Base-by-base conservation (phyloP, 2,888 invertebrate genomes). In the Tenthredo mesomela region DNA sequence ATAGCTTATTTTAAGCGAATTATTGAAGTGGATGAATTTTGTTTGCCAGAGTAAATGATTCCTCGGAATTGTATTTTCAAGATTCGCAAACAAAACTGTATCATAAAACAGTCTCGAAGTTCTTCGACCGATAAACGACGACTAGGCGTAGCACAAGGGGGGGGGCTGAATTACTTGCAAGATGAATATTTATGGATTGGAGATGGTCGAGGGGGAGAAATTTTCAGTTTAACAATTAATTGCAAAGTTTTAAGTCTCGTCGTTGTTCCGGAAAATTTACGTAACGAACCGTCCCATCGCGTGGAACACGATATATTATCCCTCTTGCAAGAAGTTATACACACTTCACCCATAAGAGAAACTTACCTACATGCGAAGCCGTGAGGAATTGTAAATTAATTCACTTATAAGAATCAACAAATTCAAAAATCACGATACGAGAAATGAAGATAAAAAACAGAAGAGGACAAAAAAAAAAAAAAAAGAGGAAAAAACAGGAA, bases 191-290 rank as follows among this genome's bases (percentile, higher is more conserved):
- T 85, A 85, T 85, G 67, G 70, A 43, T 61, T n/a, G 54, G 70
- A 43, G 33, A 50, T 40, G 84, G 50, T 82, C 29, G 75, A 50
- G 80, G 58, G 47, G 70, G 40, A 70, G 50, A 65, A 84, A 71
- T 85, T 70, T 85, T 85, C 84, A 80, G 50, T 85, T 85, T 85
- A 85, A 85, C 84, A 80, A 85, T 85, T 85, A 85, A 85, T 85
- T 80, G 84, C 65, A 47, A 85, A 85, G 84, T 85, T 85, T 78
- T 25, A 54, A 80, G 77, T 50, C 77, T 78, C 40, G 29, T 25
- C 82, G 82, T 50, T 82, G 50, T 65, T 82, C 61, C 67, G 65
- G 80, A 85, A 84, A 84, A 85, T 85, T 50, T 58, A 70, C 70
- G 50, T 54, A 25, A 58, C 54, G 84, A 54, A 54, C 84, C 70